Base-by-base conservation (phyloP, 1,140 invertebrate genomes). In the Drosophila melanica region DNA sequence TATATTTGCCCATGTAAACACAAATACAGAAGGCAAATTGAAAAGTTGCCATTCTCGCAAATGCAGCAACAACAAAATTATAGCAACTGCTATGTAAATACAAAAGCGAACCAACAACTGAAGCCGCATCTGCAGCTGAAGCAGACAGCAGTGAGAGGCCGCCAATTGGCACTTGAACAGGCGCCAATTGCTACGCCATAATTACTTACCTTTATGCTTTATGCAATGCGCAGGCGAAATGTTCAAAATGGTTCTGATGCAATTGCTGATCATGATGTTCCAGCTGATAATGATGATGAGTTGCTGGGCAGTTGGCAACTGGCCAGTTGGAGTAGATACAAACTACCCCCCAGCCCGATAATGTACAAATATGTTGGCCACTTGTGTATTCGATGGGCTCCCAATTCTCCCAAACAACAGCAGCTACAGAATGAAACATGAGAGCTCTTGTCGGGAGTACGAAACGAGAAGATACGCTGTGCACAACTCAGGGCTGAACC, bases 181-280 rank as follows among this genome's bases (percentile, higher is more conserved):
- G 27, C 27, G 27, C 27, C 27, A 27, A 45, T 48, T 20, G 55
- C 30, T 57, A 23, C 44, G 23, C 50, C 55, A 76, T 87, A 82
- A 82, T 86, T 87, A 85, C 81, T 66, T 79, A 54, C 50, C 45
- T 42, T 77, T 75, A 71, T 86, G 74, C 81, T 59, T 66, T 75
- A 75, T 86, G 41, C 41, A 53, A 47, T 53, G 50, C 30, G 44
- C 51, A 57, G 41, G 9, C 33, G 16, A 65, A 66, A 51, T 58
- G 72, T 75, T 72, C 67, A 66, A 53, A 70, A 62, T 79, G 67
- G 5, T 35, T 10, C 67, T 57, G 20, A 51, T 50, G 30, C 30
- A 33, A 35, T 33, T 42, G 37, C 9, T 37, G 23, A 64, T 50
- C 18, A 45, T 60, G 33, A 18, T 18, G 27, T 6, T 27, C 3